These are phyloP conservation scores for Drosophila neoperkinsi DNA, from an alignment of 2,888 invertebrate species.

Conservation along the genomic window DNA sequence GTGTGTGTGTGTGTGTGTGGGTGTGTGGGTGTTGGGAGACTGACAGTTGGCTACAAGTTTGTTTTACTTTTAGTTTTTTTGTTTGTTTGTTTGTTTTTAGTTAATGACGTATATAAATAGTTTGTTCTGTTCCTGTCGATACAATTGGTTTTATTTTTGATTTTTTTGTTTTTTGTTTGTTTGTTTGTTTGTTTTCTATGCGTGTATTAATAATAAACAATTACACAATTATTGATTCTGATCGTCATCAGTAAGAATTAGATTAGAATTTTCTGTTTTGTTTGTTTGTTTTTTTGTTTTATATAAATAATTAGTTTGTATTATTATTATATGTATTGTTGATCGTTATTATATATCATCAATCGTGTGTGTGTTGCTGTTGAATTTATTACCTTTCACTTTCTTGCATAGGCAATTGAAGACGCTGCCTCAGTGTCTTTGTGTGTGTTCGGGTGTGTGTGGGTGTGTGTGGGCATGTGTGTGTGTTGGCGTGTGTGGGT, in stretches of 20 bases:
- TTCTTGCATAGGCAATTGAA: conserved; percentile 42
- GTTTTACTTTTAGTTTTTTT: conserved; percentile 28
- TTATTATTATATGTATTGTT: conserved; percentile 23
- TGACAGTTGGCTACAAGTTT: conserved; percentile 62
- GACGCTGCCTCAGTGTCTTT: conserved; percentile 47
- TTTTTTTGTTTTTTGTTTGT: conserved; percentile 20
- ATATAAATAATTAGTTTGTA: conserved; percentile 72
- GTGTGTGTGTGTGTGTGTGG: conserved; percentile 9
- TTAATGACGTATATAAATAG: conserved; percentile 66
- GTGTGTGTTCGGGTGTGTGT: conserved; percentile 30
- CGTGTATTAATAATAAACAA: conserved; percentile 57
- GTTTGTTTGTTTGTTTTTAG: conserved; percentile 29
- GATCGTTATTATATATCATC: conserved; percentile 52
- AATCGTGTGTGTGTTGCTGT: conserved; percentile 20
- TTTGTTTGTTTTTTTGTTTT: not conserved
- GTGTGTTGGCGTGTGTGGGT: conserved; percentile 14
- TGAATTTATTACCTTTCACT: conserved; percentile 32
- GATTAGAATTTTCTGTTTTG: conserved; percentile 39
- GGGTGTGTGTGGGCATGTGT: conserved; percentile 36
- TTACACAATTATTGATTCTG: conserved; percentile 52
- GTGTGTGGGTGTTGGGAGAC: conserved; percentile 12
- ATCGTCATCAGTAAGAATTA: conserved; percentile 44
- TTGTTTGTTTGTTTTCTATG: conserved; percentile 24
- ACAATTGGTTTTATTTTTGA: conserved; percentile 32
- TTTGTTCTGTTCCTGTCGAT: conserved; percentile 55